Percentiles rank a stretch among this genome's conserved stretches.
phyloP scores from a whole-genome alignment of 2,113 vertebrate species.

The Hiodon alosoides region DNA sequence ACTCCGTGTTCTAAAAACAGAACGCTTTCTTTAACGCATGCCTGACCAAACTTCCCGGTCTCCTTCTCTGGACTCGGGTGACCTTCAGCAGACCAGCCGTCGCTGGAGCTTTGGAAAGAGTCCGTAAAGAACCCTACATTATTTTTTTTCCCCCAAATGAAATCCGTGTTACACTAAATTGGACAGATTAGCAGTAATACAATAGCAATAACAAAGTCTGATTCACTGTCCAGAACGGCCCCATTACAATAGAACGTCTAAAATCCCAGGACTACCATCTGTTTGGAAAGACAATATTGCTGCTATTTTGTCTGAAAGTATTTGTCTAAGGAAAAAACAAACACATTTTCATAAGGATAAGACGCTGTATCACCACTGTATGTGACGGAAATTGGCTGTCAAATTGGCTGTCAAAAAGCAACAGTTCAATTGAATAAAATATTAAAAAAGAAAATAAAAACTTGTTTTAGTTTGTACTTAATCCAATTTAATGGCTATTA shows the following conservation, averaged over 20 bases:
- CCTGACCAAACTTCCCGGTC: too few relatives aligned
- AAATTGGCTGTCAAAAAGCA: not conserved
- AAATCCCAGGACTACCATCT: too few relatives aligned
- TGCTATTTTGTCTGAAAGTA: not conserved
- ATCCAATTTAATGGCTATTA: slow-evolving; percentile 35
- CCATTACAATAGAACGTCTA: not conserved
- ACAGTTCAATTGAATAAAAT: not conserved
- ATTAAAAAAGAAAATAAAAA: not conserved
- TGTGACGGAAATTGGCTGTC: too few relatives aligned
- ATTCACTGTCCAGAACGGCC: not conserved
- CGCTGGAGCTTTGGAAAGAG: too few relatives aligned
- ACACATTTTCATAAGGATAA: too few relatives aligned
- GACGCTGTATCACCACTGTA: too few relatives aligned
- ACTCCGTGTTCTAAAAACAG: slow-evolving; percentile 13
- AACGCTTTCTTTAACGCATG: not conserved
- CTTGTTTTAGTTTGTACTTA: slow-evolving; percentile 23
- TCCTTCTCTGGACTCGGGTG: not conserved
- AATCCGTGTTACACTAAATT: not conserved
- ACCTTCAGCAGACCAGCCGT: not conserved
- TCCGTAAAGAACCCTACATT: too few relatives aligned
- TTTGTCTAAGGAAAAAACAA: not conserved
- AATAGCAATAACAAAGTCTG: too few relatives aligned
- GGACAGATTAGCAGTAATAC: too few relatives aligned
- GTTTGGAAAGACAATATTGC: not conserved
- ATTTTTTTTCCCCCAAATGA: not conserved